Evolutionary conservation across 1,140 invertebrate species (phyloP), one percentile per base, ranked within the genome.

Genomic region (Steinernema feltiae): DNA sequence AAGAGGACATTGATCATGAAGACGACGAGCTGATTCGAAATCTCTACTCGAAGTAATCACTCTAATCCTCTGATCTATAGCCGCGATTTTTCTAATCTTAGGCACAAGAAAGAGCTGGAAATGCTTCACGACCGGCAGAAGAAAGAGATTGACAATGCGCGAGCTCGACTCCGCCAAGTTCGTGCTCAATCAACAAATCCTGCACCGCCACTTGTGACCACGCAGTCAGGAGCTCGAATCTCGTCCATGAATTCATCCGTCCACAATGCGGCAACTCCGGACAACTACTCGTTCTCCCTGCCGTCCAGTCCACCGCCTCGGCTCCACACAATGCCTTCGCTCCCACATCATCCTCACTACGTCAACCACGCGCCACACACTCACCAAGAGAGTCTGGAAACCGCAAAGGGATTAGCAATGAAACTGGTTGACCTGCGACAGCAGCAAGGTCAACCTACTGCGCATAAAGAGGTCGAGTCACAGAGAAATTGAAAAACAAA

Each of bases 101-200:
- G 79, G 21, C 79, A 80, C 48, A 69, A 53, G 29, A 48, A 69
- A 30, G 79, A 80, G 48, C 81, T 80, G 0, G 79, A 81, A 24
- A 73, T 78, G 29, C 69, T 80, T 35, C 69, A 76, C n/a, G 79
- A 80, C 31, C 78, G 79, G 17, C 79, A 80, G 48, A 63, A 17
- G 12, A 12, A 27, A 21, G 53, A 63, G 24, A 63, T 63, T 3
- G 53, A 63, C 7, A 63, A 12, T 21, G 53, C 53, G 53, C 53
- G 53, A 27, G 24, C 12, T 27, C 53, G 53, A 27, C 53, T 63
- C 2, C 12, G 53, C 12, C 53, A 63, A 27, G 53, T 63, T 7
- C 53, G 53, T 3, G 53, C 53, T 7, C 15, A 63, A 27, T 63
- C 53, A 21, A 17, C 53, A 27, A 63, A 12, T 21, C 7, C 7